These are phyloP conservation scores for Philereme vetulata DNA, from an alignment of 2,888 invertebrate species.

Conservation along the genomic window DNA sequence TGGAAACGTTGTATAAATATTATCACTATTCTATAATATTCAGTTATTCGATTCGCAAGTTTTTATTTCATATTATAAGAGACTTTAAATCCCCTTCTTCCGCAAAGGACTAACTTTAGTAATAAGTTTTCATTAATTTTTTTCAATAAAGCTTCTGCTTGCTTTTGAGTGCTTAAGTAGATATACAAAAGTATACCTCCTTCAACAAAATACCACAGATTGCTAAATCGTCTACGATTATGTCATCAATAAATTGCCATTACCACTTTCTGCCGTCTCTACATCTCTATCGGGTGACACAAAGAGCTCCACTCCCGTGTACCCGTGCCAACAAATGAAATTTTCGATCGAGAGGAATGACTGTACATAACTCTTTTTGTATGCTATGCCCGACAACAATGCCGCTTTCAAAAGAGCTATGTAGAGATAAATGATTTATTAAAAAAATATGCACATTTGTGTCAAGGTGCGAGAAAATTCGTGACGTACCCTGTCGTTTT, in stretches of 20 bases:
- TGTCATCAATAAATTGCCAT: constrained; percentile 29
- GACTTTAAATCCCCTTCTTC: too few species aligned
- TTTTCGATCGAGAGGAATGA: constrained; percentile 74
- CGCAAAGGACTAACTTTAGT: too few species aligned
- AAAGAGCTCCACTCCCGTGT: constrained; percentile 53
- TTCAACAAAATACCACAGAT: constrained; percentile 7
- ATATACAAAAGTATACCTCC: too few species aligned
- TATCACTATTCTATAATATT: too few species aligned
- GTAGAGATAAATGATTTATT: constrained; percentile 36
- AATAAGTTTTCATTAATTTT: neutral
- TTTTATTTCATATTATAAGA: too few species aligned
- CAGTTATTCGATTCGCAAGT: too few species aligned
- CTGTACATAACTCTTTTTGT: constrained; percentile 71
- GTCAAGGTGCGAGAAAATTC: constrained; percentile 19
- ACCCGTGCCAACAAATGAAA: constrained; percentile 70
- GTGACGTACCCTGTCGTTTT: constrained; percentile 6
- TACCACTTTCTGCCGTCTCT: constrained; percentile 45
- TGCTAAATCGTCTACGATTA: constrained; percentile 19
- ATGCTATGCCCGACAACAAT: constrained; percentile 62
- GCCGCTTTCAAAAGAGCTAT: constrained; percentile 53
- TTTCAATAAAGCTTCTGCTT: neutral
- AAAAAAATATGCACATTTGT: constrained; percentile 34
- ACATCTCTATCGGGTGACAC: constrained; percentile 59
- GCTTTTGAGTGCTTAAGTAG: too few species aligned
- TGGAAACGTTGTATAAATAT: constrained; percentile 30